phyloP scores from a whole-genome alignment of 1,140 invertebrate genomes.

The Drosophila repletoides region DNA sequence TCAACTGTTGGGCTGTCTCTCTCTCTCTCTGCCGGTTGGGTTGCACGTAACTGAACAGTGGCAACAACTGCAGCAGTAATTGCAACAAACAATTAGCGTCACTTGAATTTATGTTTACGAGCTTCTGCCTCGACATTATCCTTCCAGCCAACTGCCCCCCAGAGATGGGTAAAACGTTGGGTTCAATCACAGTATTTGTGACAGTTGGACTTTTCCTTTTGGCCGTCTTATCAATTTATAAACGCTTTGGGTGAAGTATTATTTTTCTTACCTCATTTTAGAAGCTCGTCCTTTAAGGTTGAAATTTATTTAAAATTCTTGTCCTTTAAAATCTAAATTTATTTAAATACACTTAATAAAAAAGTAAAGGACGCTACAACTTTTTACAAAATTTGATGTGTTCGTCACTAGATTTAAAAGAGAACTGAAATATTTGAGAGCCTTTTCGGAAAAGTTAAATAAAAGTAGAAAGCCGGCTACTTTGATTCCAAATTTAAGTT shows the following conservation, averaged over 20 bases:
- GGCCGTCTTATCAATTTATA: no score
- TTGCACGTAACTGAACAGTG: conserved; percentile 56
- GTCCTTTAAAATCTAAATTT: no score
- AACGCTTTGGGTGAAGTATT: not conserved
- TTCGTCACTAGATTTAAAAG: not conserved
- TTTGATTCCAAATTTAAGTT: no score
- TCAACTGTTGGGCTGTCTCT: no score
- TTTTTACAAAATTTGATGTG: not conserved
- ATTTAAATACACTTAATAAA: no score
- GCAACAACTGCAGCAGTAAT: conserved; percentile 72
- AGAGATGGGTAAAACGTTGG: conserved; percentile 13
- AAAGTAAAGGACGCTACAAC: no score
- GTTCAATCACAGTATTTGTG: conserved; percentile 51
- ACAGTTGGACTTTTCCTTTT: no score
- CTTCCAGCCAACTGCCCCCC: conserved; percentile 7
- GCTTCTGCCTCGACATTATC: conserved; percentile 58
- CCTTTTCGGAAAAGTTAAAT: no score
- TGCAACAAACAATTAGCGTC: conserved; percentile 80
- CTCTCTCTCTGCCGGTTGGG: conserved; percentile 9
- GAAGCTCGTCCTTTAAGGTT: not conserved
- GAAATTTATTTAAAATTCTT: no score
- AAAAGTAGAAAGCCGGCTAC: no score
- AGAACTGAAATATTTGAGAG: not conserved
- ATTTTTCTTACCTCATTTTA: not conserved
- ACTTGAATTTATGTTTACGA: conserved; percentile 77